Evolutionary conservation across 2,888 invertebrate species (phyloP).

Genomic region (Troglohyphantes excavatus): DNA sequence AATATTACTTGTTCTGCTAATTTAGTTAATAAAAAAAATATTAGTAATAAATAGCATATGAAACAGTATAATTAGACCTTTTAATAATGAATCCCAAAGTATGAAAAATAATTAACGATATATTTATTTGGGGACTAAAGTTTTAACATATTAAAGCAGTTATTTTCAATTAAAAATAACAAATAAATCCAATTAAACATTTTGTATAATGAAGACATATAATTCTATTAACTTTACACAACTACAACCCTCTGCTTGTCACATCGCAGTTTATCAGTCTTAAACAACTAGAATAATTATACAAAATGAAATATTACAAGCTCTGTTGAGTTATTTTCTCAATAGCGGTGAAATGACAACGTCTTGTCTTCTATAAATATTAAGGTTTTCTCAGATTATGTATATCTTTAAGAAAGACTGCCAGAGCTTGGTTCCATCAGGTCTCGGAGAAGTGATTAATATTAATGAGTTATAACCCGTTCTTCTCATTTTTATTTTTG

Average conservation of each 20-base stretch:
- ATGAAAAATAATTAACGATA: no score
- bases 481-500: slow-evolving; percentile 53
- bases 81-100: no score
- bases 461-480: slow-evolving; percentile 49
- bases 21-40: no score
- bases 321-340: background rate
- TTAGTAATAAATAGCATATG: no score
- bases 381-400: background rate
- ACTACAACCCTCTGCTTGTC: background rate
- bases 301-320: background rate
- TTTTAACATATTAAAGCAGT: no score
- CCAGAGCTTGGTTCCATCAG: background rate
- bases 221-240: background rate
- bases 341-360: background rate
- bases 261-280: background rate
- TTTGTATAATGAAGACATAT: background rate
- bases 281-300: background rate
- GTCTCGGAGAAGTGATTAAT: slow-evolving; percentile 40
- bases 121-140: no score
- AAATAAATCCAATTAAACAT: background rate
- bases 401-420: background rate
- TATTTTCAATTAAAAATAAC: no score
- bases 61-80: no score
- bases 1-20: no score
- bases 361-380: background rate